Percentiles rank a stretch among this genome's conserved stretches.
These are phyloP conservation scores for Oligia strigilis DNA, from an alignment of 2,888 invertebrate genomes.

Conservation along the genomic window DNA sequence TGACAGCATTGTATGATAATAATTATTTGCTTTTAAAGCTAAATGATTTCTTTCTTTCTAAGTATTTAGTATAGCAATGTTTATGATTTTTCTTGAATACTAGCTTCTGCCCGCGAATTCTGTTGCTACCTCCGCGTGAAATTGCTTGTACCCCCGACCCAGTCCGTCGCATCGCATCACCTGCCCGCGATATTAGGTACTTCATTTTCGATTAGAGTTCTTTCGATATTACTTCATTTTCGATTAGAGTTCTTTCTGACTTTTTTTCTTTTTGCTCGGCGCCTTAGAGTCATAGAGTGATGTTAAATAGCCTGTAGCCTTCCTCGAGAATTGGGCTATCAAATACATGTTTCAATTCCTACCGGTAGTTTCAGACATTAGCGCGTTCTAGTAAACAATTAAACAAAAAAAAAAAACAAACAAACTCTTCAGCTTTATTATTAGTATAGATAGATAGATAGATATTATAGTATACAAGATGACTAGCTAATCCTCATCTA, in stretches of 20 bases:
- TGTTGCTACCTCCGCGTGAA: too few species aligned
- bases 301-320: not conserved
- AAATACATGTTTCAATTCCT: not conserved
- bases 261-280: not conserved
- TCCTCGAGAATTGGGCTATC: not conserved
- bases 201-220: not conserved
- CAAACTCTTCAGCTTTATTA: not conserved
- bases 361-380: not conserved
- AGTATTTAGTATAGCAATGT: not conserved
- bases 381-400: not conserved
- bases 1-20: not conserved
- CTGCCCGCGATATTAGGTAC: not conserved
- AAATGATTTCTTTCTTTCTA: not conserved
- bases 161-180: not conserved
- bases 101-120: not conserved
- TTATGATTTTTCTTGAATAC: not conserved
- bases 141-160: too few species aligned
- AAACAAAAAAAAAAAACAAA: not conserved
- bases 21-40: not conserved
- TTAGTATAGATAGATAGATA: not conserved
- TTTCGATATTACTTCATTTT: not conserved
- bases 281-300: not conserved
- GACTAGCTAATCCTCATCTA: not conserved
- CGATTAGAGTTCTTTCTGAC: not conserved
- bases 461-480: not conserved